Conservation (phyloP, 2,113 vertebrate species). For the Nannobrachium achirus region DNA sequence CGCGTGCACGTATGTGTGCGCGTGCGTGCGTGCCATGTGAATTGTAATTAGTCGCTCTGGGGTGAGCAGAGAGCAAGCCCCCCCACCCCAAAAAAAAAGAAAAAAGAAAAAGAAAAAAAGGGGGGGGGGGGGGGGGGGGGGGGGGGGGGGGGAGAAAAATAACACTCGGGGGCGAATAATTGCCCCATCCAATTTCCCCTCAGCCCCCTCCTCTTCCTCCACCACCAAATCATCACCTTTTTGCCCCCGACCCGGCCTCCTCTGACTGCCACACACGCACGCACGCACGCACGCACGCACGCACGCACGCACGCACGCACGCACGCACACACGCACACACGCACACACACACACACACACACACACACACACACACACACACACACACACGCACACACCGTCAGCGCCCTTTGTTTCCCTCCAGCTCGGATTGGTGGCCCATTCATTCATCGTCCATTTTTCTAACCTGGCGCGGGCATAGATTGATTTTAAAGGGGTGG, state of each 20-base stretch:
- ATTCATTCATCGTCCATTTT: conserved; percentile 3
- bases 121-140: too few species aligned
- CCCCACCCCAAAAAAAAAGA: conserved; percentile 12
- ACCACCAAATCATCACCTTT: conserved; percentile 28
- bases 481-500: too few species aligned
- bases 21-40: conserved; percentile 75
- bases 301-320: conserved; percentile 17
- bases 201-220: conserved; percentile 46
- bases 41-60: conserved; percentile 81
- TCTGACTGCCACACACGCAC: conserved; percentile 41
- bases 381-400: conserved; percentile 20
- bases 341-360: conserved; percentile 6
- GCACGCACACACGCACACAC: conserved; percentile 10
- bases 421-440: conserved; percentile 30
- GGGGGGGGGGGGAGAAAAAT: too few species aligned
- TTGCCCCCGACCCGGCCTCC: conserved; percentile 10
- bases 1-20: too few species aligned
- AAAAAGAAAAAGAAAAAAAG: too few species aligned
- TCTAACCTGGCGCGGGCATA: too few species aligned
- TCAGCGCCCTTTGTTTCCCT: conserved; percentile 46
- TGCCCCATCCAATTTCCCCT: conserved; percentile 46
- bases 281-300: not conserved
- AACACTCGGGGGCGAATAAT: conserved; percentile 61
- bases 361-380: conserved; percentile 16
- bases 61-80: conserved; percentile 68